Evolutionary conservation across 1,140 invertebrate genomes (phyloP).

Genomic region (Formica selysi): DNA sequence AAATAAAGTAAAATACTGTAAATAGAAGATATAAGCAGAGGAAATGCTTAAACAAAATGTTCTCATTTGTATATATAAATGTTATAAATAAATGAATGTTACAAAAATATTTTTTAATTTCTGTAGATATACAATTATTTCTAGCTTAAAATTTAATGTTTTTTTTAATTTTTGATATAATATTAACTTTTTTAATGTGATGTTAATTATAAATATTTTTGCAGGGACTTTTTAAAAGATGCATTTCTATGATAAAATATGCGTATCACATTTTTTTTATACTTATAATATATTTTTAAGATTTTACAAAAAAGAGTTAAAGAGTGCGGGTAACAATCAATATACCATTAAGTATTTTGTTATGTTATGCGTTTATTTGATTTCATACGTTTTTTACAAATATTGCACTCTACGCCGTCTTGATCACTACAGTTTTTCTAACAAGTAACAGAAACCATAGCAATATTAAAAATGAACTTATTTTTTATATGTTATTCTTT

Average conservation of each 20-base stretch:
- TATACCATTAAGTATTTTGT: conserved; percentile 17
- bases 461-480: conserved; percentile 25
- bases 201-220: background rate
- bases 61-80: conserved; percentile 37
- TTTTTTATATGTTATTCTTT: background rate
- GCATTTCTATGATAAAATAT: background rate
- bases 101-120: background rate
- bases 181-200: background rate
- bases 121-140: background rate
- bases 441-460: background rate
- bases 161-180: background rate
- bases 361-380: conserved; percentile 55
- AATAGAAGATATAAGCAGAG: background rate
- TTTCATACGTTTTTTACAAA: conserved; percentile 44
- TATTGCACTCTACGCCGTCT: conserved; percentile 31
- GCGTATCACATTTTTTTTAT: background rate
- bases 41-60: background rate
- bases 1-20: background rate
- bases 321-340: background rate
- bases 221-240: background rate
- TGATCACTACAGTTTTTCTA: conserved; percentile 13
- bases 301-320: background rate
- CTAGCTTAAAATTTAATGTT: background rate
- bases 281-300: background rate
- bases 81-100: conserved; percentile 50